A percentile compares a stretch with the other conserved stretches of the same genome.
Conservation (phyloP, 2,113 vertebrate species). For the Calyptomena viridis region DNA sequence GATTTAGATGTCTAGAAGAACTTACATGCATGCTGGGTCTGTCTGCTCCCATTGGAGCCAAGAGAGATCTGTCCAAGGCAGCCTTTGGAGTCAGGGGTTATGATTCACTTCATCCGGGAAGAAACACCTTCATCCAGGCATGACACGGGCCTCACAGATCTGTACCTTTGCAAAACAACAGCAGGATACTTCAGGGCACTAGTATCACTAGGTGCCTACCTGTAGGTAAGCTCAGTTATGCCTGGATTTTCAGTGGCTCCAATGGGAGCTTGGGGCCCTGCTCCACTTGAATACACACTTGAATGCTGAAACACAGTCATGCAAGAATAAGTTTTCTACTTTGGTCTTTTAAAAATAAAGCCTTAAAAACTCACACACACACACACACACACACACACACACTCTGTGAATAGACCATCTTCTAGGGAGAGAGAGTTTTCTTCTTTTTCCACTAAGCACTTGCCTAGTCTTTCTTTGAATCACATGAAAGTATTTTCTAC, state of each 20-base stretch:
- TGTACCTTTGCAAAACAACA: background rate
- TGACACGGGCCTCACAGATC: background rate
- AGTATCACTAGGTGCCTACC: too few species aligned
- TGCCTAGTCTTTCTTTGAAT: background rate
- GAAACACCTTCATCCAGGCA: background rate
- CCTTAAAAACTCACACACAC: background rate
- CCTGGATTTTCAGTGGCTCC: background rate
- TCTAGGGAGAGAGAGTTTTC: background rate
- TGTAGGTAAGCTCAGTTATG: background rate
- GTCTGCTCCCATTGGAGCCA: background rate
- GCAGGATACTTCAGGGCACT: background rate
- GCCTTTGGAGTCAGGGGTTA: background rate
- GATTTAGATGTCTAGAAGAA: background rate
- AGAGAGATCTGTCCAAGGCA: background rate
- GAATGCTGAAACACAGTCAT: background rate
- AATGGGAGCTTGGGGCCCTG: background rate
- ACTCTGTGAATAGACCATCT: background rate
- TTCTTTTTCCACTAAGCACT: background rate
- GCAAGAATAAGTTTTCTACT: background rate
- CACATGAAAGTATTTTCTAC: background rate
- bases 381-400: accelerated
- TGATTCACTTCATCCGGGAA: background rate
- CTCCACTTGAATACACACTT: accelerated
- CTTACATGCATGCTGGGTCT: background rate
- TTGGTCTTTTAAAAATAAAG: background rate